Evolutionary conservation across 2,113 vertebrate species (phyloP).

Genomic region (Neolamprologus fasciatus): DNA sequence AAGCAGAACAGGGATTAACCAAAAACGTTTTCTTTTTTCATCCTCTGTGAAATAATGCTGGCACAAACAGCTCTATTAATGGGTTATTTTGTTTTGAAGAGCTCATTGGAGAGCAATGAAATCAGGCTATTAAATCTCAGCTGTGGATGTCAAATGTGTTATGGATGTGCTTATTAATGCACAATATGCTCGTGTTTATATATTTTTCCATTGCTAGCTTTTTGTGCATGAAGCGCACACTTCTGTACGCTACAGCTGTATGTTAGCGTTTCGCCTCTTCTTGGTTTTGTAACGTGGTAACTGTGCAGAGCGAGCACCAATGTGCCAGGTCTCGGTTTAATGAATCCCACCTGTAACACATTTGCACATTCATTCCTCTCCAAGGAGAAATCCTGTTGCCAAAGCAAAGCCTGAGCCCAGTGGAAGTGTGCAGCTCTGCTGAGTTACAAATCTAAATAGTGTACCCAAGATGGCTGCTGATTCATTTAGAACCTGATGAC

Average conservation of each 20-base stretch:
- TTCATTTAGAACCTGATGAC: constrained; percentile 17
- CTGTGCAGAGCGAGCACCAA: constrained; percentile 59
- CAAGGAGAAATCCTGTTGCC: constrained; percentile 61
- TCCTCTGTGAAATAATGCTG: constrained; percentile 54
- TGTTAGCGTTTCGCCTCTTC: constrained; percentile 46
- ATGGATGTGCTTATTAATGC: neutral
- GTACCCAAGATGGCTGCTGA: constrained; percentile 32
- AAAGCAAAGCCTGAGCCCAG: constrained; percentile 57
- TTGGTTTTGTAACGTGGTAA: constrained; percentile 51
- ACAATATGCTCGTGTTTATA: neutral
- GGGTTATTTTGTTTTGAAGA: constrained; percentile 49
- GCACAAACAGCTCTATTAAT: constrained; percentile 48
- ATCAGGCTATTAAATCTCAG: constrained; percentile 43
- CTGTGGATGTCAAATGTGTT: constrained; percentile 6
- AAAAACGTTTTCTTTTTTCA: constrained; percentile 45
- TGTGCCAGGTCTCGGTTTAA: constrained; percentile 66
- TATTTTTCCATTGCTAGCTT: neutral
- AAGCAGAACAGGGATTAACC: constrained; percentile 17
- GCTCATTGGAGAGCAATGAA: constrained; percentile 63
- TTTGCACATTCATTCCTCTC: constrained; percentile 69
- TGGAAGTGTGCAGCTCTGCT: constrained; percentile 42
- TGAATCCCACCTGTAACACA: constrained; percentile 73
- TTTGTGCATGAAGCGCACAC: neutral
- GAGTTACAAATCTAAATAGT: constrained; percentile 31
- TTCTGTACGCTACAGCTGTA: neutral